Evolutionary conservation across 2,888 invertebrate genomes (phyloP).

Genomic region (Ophioninae sp.): DNA sequence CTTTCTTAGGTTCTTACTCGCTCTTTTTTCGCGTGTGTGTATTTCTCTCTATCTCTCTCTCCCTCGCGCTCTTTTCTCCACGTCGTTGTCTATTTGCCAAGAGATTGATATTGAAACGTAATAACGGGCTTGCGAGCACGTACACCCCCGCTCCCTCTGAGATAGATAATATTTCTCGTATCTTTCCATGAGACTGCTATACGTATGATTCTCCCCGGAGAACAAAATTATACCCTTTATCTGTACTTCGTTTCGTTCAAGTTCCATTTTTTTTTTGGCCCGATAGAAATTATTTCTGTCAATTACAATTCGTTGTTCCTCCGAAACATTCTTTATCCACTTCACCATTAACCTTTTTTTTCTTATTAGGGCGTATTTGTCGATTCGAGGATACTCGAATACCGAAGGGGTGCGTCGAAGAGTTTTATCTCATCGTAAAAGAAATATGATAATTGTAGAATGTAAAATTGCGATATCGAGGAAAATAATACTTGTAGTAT

Average conservation of each 20-base stretch:
- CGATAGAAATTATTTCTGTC: no score
- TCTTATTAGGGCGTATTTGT: no score
- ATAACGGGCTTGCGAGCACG: conserved; percentile 14
- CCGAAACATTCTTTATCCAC: no score
- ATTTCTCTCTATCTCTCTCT: neutral
- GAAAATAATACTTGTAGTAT: neutral
- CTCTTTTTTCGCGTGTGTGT: neutral
- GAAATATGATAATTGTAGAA: no score
- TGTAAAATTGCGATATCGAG: neutral
- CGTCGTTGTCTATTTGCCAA: neutral
- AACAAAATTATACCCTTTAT: neutral
- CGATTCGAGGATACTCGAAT: no score
- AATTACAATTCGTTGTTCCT: no score
- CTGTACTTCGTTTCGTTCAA: neutral
- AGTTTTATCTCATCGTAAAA: no score
- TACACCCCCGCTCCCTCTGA: neutral
- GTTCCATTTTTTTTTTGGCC: no score
- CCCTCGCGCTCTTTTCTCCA: neutral
- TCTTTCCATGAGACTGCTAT: neutral
- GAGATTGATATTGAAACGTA: conserved; percentile 40
- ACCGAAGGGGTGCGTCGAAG: no score
- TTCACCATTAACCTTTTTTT: no score
- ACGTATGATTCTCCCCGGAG: neutral
- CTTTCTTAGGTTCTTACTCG: conserved; percentile 3
- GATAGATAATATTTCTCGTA: neutral